Evolutionary conservation across 2,113 vertebrate species (phyloP), one percentile per base, ranked within the genome.

Genomic region (Potamarius usumacintae): DNA sequence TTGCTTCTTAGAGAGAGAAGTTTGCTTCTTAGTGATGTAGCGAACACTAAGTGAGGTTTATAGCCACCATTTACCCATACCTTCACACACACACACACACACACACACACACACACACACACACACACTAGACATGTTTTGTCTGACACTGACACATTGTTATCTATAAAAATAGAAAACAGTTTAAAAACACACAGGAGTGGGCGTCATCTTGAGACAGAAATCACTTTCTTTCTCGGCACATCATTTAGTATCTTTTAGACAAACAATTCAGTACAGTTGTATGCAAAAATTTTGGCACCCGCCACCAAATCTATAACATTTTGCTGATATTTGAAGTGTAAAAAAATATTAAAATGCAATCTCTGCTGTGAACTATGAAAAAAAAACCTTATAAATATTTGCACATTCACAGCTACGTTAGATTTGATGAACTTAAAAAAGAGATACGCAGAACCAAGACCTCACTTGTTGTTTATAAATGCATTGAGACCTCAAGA

Each of bases 91-190:
- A 53, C 76, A 53, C 12, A 55, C 50, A n/a, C 25, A 53, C 76
- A 78, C 11, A 80, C 53, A 42, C 57, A n/a, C n/a, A n/a, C n/a
- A n/a, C n/a, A n/a, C n/a, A n/a, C n/a, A 60, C 55, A 60, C 55
- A 80, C 78, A 80, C 53, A 22, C 14, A 34, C 55, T 6, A 58
- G 55, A 81, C 15, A 81, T 81, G 27, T 60, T 81, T 81, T 34
- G 55, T 60, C 55, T 60, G 78, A 58, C 78, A 60, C 27, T 22
- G 78, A 58, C 53, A 81, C 78, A 81, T 81, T 58, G 30, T 81
- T 58, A 81, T 34, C 53, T 30, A 60, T 60, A 60, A 81, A 81
- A 80, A 80, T 80, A 80, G 78, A 80, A 34, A 80, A 58, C 15
- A 8, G 76, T 78, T 78, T 27, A 11, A 78, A 78, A 78, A 79